Percentiles rank a stretch among this genome's conserved stretches.
phyloP scores from a whole-genome alignment of 2,113 vertebrate species.

The Cavia aperea region DNA sequence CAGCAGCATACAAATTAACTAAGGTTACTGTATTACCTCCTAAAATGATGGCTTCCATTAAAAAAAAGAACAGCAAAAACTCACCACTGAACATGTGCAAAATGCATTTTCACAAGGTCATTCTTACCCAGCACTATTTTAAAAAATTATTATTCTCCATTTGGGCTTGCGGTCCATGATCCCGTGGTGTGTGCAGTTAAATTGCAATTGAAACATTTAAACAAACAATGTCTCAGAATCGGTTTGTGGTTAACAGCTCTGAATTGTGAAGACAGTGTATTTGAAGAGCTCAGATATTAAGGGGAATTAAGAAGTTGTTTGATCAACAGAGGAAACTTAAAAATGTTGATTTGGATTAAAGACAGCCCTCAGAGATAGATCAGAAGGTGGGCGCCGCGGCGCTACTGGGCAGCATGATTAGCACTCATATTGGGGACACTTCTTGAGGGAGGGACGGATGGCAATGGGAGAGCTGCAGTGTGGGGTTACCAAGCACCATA shows the following conservation, averaged over 20 bases:
- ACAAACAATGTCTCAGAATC: conserved; percentile 55
- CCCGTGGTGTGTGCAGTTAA: conserved; percentile 50
- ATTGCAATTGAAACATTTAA: conserved; percentile 61
- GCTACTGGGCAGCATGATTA: not conserved
- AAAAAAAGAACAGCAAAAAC: conserved; percentile 44
- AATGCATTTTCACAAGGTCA: conserved; percentile 64
- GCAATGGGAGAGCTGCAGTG: not conserved
- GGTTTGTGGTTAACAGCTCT: conserved; percentile 50
- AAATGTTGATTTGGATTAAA: conserved; percentile 14
- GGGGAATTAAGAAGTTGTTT: conserved; percentile 15
- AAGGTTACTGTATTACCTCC: conserved; percentile 64
- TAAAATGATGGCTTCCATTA: conserved; percentile 58
- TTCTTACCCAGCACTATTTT: conserved; percentile 52
- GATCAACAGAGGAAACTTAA: conserved; percentile 14
- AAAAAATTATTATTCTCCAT: conserved; percentile 61
- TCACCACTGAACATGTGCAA: conserved; percentile 59
- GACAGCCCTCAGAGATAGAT: not conserved
- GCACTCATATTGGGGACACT: accelerated
- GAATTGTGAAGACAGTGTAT: conserved; percentile 38
- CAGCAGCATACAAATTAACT: conserved; percentile 62
- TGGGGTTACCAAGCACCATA: not conserved
- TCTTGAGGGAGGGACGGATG: accelerated
- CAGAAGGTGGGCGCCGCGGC: not conserved
- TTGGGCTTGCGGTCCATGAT: conserved; percentile 65
- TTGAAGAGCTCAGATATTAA: conserved; percentile 19